phyloP scores from a whole-genome alignment of 2,113 vertebrate genomes.

The Corythaixoides concolor region DNA sequence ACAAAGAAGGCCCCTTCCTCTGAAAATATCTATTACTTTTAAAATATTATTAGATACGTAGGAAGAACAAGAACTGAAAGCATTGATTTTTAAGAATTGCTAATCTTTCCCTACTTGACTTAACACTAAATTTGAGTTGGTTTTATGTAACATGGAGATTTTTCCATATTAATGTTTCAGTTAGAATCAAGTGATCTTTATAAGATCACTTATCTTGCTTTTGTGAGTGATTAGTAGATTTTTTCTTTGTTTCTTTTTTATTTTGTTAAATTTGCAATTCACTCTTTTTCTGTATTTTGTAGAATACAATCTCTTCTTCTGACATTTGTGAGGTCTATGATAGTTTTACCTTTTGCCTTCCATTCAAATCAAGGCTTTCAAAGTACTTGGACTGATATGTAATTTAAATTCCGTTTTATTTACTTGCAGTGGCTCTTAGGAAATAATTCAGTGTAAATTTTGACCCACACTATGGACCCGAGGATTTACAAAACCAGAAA shows the following conservation, averaged over 20 bases:
- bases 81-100: not conserved
- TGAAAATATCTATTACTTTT: not conserved
- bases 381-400: not conserved
- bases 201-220: not conserved
- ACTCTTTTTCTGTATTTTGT: not conserved
- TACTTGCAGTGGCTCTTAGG: not conserved
- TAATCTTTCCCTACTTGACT: not conserved
- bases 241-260: not conserved
- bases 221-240: not conserved
- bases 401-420: not conserved
- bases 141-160: not conserved
- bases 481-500: not conserved
- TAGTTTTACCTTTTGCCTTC: not conserved
- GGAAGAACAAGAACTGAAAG: not conserved
- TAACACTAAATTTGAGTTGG: not conserved
- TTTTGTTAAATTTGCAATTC: not conserved
- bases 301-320: not conserved
- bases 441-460: not conserved
- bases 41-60: not conserved
- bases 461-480: rapidly evolving
- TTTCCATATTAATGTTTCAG: not conserved
- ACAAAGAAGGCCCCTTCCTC: not conserved
- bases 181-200: not conserved
- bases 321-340: not conserved
- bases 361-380: not conserved